Evolutionary conservation across 2,797 vertebrate genomes (phyloP).

Genomic region (Hippocampus kuda): DNA sequence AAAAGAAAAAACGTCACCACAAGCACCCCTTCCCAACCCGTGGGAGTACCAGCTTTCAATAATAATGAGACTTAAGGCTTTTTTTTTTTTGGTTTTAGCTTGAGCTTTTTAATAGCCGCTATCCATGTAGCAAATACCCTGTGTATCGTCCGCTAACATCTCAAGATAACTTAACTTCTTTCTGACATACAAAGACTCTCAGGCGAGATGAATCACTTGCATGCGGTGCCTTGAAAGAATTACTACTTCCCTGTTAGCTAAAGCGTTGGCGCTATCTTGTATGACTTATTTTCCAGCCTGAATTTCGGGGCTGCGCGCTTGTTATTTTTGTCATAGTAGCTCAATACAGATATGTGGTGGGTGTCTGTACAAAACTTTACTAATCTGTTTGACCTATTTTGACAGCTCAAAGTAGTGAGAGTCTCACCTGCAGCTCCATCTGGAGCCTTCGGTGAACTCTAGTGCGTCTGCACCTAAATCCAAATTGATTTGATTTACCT

Average conservation of each 20-base stretch:
- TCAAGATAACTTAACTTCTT: too few species aligned
- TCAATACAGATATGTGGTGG: not conserved
- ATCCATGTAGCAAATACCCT: too few species aligned
- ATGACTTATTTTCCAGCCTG: not conserved
- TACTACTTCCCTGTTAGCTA: not conserved
- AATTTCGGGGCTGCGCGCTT: not conserved
- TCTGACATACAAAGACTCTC: too few species aligned
- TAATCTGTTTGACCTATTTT: conserved; percentile 6
- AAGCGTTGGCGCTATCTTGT: not conserved
- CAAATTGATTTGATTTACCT: conserved; percentile 38
- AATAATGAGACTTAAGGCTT: too few species aligned
- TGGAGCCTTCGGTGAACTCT: conserved; percentile 18
- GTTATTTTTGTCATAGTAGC: not conserved
- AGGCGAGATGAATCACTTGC: too few species aligned
- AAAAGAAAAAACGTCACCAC: too few species aligned
- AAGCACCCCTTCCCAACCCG: too few species aligned
- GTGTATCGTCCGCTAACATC: too few species aligned
- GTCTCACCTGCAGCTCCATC: conserved; percentile 28
- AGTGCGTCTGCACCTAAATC: conserved; percentile 22
- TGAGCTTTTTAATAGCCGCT: too few species aligned
- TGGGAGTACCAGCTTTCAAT: too few species aligned
- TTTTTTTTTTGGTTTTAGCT: too few species aligned
- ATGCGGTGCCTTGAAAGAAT: too few species aligned
- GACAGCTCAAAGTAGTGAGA: conserved; percentile 3
- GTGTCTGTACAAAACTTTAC: not conserved